phyloP scores from a whole-genome alignment of 64 coral and sea anemone species.

The Stichodactyla mertensii region DNA sequence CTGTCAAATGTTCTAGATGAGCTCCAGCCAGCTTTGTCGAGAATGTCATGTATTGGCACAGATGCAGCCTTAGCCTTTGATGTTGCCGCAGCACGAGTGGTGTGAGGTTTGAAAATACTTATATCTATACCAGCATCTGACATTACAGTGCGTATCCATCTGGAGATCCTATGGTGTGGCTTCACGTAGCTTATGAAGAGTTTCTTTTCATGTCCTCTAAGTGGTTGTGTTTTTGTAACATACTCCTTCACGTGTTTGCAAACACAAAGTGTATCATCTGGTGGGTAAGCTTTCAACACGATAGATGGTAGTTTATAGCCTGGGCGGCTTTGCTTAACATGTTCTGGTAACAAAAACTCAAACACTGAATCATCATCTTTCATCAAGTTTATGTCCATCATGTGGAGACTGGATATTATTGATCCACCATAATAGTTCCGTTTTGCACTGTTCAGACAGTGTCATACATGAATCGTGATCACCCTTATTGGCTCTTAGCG shows the following conservation, averaged over 20 bases:
- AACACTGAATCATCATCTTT: constrained; percentile 18
- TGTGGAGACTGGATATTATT: constrained; percentile 30
- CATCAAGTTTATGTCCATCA: constrained; percentile 45
- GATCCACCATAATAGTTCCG: constrained; percentile 32
- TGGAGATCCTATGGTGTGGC: constrained; percentile 15
- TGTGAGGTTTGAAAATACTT: constrained; percentile 22
- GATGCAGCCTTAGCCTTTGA: constrained; percentile 15
- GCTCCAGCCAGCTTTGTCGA: constrained; percentile 31
- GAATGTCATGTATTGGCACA: constrained; percentile 27
- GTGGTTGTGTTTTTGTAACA: constrained; percentile 19
- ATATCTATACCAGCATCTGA: constrained; percentile 25
- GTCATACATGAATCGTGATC: constrained; percentile 28
- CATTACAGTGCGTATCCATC: constrained; percentile 40
- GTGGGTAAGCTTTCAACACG: constrained; percentile 28
- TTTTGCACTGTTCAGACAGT: constrained; percentile 10
- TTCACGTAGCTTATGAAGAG: constrained; percentile 35
- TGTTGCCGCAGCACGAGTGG: constrained; percentile 34
- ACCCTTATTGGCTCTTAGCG: neutral
- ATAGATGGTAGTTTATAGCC: constrained; percentile 47
- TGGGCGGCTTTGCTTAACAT: constrained; percentile 42
- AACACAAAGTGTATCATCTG: constrained; percentile 29
- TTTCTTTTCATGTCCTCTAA: constrained; percentile 38
- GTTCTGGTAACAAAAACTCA: constrained; percentile 30
- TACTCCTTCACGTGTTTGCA: constrained; percentile 26
- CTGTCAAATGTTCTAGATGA: constrained; percentile 38